Base-by-base conservation (phyloP, 1,140 invertebrate species). In the Apis cerana region DNA sequence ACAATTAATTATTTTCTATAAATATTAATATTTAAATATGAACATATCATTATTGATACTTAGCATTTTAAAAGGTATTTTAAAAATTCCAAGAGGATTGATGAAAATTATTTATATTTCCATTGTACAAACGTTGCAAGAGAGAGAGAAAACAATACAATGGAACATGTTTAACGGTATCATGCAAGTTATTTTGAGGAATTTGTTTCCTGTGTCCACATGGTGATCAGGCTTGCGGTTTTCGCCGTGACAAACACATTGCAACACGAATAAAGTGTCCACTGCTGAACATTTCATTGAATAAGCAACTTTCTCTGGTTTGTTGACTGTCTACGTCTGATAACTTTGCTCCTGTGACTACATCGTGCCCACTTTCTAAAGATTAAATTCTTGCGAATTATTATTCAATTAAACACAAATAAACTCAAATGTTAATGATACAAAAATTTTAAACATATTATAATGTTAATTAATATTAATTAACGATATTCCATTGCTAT, bases 291-390 rank as follows among this genome's bases (percentile, higher is more conserved):
- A 33, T 64, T 50, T 52, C 48, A 64, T 75, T 52, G 48, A 75
- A 75, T 52, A 75, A 52, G 74, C 74, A 65, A 59, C 75, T 76
- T 76, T 76, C 75, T 76, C 75, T 21, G 50, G 50, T 75, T 9
- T 75, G 58, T 75, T 75, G 17, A 64, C 75, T 76, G 48, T 54
- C 61, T 54, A 21, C 11, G 70, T 43, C 27, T 9, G 48, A 64
- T 64, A 62, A 75, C 11, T 64, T 33, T 27, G 1, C 23, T 52
- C n/a, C 19, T 52, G 1, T n/a, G 7, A 23, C 10, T 12, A 21
- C 71, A 11, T 11, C 54, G 1, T 54, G 12, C 70, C 58, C 58
- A 58, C 70, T 58, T 21, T 58, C 27, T 8, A 71, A 69, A 50
- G 13, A 11, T 2, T 19, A 27, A 71, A 71, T 71, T 19, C 10